phyloP scores from a whole-genome alignment of 2,113 vertebrate genomes.

The Hippocampus zosterae region DNA sequence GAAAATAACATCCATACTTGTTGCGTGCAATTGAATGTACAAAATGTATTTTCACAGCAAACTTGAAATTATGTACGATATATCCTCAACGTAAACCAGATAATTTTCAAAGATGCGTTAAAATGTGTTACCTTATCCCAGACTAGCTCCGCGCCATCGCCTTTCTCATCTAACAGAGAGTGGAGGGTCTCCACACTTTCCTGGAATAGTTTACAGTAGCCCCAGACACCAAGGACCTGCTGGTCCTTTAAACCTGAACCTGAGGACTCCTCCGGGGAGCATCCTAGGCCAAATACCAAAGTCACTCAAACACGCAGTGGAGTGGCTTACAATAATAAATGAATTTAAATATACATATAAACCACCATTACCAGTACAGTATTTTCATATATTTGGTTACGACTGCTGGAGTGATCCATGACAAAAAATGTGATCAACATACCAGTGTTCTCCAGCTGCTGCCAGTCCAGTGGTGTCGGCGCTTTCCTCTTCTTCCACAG shows the following conservation, averaged over 20 bases:
- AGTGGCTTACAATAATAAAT: background rate
- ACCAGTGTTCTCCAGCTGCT: conserved; percentile 83
- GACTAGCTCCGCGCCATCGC: conserved; percentile 85
- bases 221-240: conserved; percentile 86
- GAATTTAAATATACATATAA: background rate
- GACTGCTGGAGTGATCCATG: too few relatives aligned
- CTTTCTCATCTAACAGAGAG: conserved; percentile 82
- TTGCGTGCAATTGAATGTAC: too few relatives aligned
- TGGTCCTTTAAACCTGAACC: conserved; percentile 85
- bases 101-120: background rate
- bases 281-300: conserved; percentile 39
- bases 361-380: background rate
- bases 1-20: too few relatives aligned
- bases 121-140: conserved; percentile 88
- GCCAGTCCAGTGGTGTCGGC: conserved; percentile 90
- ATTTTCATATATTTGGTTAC: background rate
- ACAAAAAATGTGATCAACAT: conserved; percentile 16
- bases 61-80: too few relatives aligned
- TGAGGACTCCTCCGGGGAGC: conserved; percentile 71
- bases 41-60: too few relatives aligned
- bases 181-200: conserved; percentile 87
- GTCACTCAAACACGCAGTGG: background rate
- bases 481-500: conserved; percentile 97
- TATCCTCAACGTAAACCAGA: background rate
- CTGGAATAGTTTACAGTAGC: conserved; percentile 83